These are phyloP conservation scores for Microctonus hyperodae DNA, from an alignment of 2,888 invertebrate genomes.

Conservation along the genomic window DNA sequence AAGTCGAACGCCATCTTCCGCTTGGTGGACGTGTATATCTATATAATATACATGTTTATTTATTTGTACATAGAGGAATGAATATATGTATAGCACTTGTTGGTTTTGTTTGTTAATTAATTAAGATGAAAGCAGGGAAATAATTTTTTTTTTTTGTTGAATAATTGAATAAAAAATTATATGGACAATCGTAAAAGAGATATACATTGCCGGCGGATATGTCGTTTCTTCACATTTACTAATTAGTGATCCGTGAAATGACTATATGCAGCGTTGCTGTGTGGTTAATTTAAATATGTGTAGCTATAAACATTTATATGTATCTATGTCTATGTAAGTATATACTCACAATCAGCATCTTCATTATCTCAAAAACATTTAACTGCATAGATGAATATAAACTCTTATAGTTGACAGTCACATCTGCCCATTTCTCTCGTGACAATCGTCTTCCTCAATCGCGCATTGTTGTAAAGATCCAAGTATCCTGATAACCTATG, in stretches of 20 bases:
- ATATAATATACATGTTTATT: background rate
- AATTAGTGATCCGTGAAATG: conserved; percentile 21
- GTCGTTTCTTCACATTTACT: background rate
- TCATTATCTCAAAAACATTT: no score
- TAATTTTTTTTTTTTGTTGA: background rate
- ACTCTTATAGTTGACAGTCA: background rate
- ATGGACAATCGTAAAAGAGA: conserved; percentile 22
- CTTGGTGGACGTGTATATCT: background rate
- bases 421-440: conserved; percentile 3
- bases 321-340: no score
- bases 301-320: background rate
- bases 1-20: background rate
- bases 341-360: background rate
- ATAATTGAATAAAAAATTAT: background rate
- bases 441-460: conserved; percentile 18
- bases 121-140: background rate
- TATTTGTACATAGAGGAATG: background rate
- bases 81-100: background rate
- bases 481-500: conserved; percentile 8
- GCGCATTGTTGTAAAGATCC: conserved; percentile 1
- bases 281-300: background rate
- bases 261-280: conserved; percentile 1
- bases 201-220: conserved; percentile 25
- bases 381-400: no score
- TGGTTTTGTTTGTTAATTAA: conserved; percentile 8